These are phyloP conservation scores for Siniperca undulata DNA, from an alignment of 2,797 vertebrate genomes.

Conservation along the genomic window DNA sequence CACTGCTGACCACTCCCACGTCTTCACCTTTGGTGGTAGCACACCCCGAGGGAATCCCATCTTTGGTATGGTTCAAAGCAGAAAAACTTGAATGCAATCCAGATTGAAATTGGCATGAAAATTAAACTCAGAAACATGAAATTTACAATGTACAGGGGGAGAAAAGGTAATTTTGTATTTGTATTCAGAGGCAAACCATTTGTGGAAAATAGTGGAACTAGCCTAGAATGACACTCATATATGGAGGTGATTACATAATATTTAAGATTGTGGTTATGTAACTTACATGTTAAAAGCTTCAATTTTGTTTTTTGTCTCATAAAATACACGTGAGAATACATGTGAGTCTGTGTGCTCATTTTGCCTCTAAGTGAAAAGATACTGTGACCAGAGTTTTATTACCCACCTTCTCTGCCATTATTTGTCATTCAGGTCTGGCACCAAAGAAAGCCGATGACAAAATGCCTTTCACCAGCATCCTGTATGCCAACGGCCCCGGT, in stretches of 20 bases:
- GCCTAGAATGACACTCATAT: background rate
- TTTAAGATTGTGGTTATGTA: background rate
- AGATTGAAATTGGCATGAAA: background rate
- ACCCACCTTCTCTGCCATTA: background rate
- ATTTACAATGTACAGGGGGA: background rate
- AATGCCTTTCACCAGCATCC: constrained; percentile 89
- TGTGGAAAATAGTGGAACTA: background rate
- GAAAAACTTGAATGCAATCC: background rate
- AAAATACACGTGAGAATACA: background rate
- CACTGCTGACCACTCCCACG: constrained; percentile 90
- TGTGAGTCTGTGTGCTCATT: background rate
- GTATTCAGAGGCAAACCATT: background rate
- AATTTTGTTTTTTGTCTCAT: background rate
- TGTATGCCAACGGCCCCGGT: constrained; percentile 89
- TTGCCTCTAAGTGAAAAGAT: background rate
- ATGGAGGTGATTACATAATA: background rate
- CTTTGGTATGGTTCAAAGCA: constrained; percentile 83
- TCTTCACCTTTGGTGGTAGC: constrained; percentile 89
- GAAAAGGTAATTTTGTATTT: background rate
- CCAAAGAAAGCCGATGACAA: constrained; percentile 84
- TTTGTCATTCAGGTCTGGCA: constrained; percentile 81
- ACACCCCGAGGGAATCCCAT: constrained; percentile 89
- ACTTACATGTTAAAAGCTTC: background rate
- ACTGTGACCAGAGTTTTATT: constrained; percentile 3
- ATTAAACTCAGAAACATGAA: background rate